Conservation (phyloP, 1,140 invertebrate species). For the Diorhabda sublineata region DNA sequence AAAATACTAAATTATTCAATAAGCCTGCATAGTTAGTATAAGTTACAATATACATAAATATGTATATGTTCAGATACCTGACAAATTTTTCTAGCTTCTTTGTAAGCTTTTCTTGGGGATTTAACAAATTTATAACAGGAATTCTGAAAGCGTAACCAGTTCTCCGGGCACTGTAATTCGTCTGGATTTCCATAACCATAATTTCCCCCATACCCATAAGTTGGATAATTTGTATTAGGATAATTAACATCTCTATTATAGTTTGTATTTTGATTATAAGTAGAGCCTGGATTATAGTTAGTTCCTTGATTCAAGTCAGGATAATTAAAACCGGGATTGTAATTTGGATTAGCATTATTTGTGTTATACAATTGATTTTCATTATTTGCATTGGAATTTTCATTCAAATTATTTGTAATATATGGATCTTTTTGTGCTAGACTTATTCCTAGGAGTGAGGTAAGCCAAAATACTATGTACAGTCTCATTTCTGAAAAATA, state of each 20-base stretch:
- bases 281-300: slow-evolving; percentile 9
- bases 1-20: background rate
- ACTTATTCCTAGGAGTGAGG: background rate
- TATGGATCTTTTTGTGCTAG: slow-evolving; percentile 5
- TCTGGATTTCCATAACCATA: slow-evolving; percentile 30
- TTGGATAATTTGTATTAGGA: background rate
- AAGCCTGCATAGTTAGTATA: background rate
- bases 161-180: slow-evolving; percentile 66
- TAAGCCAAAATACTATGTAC: slow-evolving; percentile 4
- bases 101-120: slow-evolving; percentile 71
- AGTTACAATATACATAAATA: background rate
- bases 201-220: slow-evolving; percentile 5
- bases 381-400: slow-evolving; percentile 6
- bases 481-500: slow-evolving; percentile 14
- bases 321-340: slow-evolving; percentile 7
- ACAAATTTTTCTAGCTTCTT: slow-evolving; percentile 77
- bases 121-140: slow-evolving; percentile 86
- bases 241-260: slow-evolving; percentile 13
- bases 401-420: background rate
- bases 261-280: slow-evolving; percentile 9
- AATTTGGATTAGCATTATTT: slow-evolving; percentile 12
- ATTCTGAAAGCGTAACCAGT: slow-evolving; percentile 73
- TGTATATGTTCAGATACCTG: slow-evolving; percentile 48
- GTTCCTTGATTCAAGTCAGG: slow-evolving; percentile 8
- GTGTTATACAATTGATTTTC: slow-evolving; percentile 10